Base-by-base conservation (phyloP, 2,797 vertebrate species). In the Chromis chromis region DNA sequence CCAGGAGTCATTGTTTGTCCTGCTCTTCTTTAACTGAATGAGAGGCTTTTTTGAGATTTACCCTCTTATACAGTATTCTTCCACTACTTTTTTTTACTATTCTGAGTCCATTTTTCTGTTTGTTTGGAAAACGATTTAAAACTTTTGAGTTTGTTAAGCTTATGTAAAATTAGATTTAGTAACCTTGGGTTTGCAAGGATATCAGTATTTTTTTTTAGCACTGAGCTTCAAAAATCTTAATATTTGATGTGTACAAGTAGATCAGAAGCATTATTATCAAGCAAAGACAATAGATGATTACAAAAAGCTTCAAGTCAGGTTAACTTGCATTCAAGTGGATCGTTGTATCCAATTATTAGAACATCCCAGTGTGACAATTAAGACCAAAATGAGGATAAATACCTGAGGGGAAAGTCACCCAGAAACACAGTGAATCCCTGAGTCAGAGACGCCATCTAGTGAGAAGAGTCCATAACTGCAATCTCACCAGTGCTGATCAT, bases 381-480 rank as follows among this genome's bases (percentile, higher is more conserved):
- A 13, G 8, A 40, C 24, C 11, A 68, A 57, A 46, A 28, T n/a
- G 0, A 19, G 9, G 4, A 14, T 25, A n/a, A 67, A 73, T 24
- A 36, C 28, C 31, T 10, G 8, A 55, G 52, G 39, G 39, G 21
- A 64, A 54, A 76, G 31, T 39, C 12, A 36, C 2, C 2, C 3
- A 50, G 7, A 0, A 28, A 33, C 40, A 59, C 0, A 50, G 31
- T 19, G 6, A 6, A 57, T 72, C 12, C 2, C 49, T 56, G 16
- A 68, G 42, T 49, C 69, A 56, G 33, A 58, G 76, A 60, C 21
- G 63, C 86, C 89, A 85, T 85, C 89, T 90, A 86, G 84, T 89
- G 88, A 67, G 3, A 48, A n/a, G 1, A 62, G 12, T 7, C 9
- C 14, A 49, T 21, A 81, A 85, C 67, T 86, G 75, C 86, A 84